phyloP scores from a whole-genome alignment of 2,797 vertebrate species.

The Diplodus sargus region DNA sequence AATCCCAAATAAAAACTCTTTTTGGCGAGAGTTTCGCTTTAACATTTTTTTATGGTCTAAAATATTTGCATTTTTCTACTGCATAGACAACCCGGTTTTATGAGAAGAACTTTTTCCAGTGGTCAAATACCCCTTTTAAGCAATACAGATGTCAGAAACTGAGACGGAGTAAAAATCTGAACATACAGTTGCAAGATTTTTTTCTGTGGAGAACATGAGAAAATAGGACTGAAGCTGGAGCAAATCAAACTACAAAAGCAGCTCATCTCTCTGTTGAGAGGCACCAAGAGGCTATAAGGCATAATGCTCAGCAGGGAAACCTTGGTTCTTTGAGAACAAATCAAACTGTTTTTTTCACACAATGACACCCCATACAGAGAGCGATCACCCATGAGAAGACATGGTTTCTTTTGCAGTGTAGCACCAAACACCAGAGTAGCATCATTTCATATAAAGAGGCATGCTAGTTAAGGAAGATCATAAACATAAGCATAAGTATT shows the following conservation, averaged over 20 bases:
- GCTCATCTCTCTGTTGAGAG: background rate
- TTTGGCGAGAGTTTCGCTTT: no score
- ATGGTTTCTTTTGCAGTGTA: background rate
- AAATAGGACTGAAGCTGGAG: background rate
- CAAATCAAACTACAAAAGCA: background rate
- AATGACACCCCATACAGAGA: background rate
- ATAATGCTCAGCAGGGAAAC: background rate
- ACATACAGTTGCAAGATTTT: slow-evolving; percentile 11
- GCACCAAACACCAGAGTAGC: background rate
- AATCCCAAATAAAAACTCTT: no score
- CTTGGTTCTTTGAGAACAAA: slow-evolving; percentile 4
- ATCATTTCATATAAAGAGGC: background rate
- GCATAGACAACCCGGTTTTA: no score
- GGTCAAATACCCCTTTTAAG: no score
- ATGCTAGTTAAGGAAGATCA: background rate
- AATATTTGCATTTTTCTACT: no score
- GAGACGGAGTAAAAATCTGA: slow-evolving; percentile 9
- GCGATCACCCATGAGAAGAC: background rate
- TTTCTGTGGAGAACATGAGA: slow-evolving; percentile 8
- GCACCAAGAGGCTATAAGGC: background rate
- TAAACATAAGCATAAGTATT: background rate
- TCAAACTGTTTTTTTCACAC: background rate
- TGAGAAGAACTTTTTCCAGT: no score
- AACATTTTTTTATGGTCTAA: no score
- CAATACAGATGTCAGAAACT: slow-evolving; percentile 5